These are phyloP conservation scores for Hemibagrus guttatus DNA, from an alignment of 2,797 vertebrate genomes.

Conservation along the genomic window DNA sequence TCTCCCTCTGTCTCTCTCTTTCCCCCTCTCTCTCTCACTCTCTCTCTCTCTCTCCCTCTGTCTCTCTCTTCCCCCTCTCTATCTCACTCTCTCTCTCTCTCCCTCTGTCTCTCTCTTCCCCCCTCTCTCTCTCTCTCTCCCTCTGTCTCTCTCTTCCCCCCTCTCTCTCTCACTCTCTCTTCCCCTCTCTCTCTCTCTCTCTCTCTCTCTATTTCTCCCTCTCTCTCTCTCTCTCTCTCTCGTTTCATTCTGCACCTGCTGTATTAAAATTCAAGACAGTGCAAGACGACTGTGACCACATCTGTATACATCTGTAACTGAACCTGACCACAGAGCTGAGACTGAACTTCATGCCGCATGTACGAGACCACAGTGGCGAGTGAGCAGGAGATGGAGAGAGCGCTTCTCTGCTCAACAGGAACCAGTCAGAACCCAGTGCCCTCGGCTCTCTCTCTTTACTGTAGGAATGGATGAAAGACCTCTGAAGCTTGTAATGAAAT, in stretches of 20 bases:
- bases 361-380: neutral
- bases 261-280: conserved; percentile 59
- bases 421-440: neutral
- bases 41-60: too few relatives aligned
- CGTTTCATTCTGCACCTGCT: conserved; percentile 17
- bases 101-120: too few relatives aligned
- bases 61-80: too few relatives aligned
- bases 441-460: neutral
- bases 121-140: too few relatives aligned
- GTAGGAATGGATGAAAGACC: neutral
- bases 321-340: conserved; percentile 59
- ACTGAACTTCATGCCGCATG: conserved; percentile 46
- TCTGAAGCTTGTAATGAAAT: neutral
- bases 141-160: too few relatives aligned
- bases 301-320: conserved; percentile 13
- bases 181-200: neutral
- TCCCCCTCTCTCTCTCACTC: too few relatives aligned
- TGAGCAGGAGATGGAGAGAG: neutral
- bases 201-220: neutral
- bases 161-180: too few relatives aligned
- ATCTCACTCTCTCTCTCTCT: too few relatives aligned
- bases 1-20: too few relatives aligned
- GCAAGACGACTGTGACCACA: conserved; percentile 48
- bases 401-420: neutral
- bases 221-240: too few relatives aligned